A percentile compares a stretch with the other conserved stretches of the same genome.
phyloP scores from a whole-genome alignment of 2,113 vertebrate genomes.

The Noctilio leporinus region DNA sequence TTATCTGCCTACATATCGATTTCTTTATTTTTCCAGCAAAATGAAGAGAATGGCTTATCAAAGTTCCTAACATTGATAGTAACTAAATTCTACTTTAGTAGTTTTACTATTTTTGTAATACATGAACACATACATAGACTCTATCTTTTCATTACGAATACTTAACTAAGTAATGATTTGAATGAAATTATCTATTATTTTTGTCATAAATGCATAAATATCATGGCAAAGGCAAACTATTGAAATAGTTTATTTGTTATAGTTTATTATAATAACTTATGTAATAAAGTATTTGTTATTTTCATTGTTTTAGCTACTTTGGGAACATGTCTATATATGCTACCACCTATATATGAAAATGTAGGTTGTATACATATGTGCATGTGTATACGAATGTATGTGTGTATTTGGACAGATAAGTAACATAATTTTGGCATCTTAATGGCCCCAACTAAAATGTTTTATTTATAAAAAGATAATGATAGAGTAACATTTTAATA shows the following conservation, averaged over 20 bases:
- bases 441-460: neutral
- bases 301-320: neutral
- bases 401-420: neutral
- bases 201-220: neutral
- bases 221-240: neutral
- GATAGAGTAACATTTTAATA: neutral
- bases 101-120: neutral
- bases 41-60: neutral
- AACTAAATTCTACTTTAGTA: neutral
- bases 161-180: neutral
- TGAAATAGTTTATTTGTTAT: neutral
- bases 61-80: neutral
- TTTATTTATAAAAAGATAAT: neutral
- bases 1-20: neutral
- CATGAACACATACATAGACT: neutral
- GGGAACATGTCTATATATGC: neutral
- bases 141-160: neutral
- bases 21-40: conserved; percentile 6
- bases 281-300: neutral
- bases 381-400: neutral
- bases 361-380: neutral
- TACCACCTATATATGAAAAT: neutral
- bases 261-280: neutral
- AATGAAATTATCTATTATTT: neutral
- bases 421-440: neutral